These are phyloP conservation scores for Philopedon plagiatum DNA, from an alignment of 2,888 invertebrate species.

Conservation along the genomic window DNA sequence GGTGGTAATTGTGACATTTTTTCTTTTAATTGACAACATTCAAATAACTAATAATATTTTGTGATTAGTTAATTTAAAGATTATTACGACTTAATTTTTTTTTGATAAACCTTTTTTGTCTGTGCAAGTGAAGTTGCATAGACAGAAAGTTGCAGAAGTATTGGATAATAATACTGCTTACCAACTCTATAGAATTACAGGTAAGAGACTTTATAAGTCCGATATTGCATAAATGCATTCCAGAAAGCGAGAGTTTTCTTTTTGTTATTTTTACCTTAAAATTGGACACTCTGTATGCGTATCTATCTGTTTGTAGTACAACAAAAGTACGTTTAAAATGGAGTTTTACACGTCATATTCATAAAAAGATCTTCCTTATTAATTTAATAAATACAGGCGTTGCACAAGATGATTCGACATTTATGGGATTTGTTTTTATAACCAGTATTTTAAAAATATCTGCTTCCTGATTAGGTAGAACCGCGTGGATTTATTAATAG, in stretches of 20 bases:
- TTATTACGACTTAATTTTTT: too few species aligned
- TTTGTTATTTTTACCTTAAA: too few species aligned
- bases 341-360: neutral
- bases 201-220: too few species aligned
- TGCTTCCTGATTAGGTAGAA: neutral
- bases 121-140: too few species aligned
- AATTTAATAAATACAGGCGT: neutral
- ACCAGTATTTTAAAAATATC: neutral
- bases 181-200: too few species aligned
- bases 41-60: neutral
- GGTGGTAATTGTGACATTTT: neutral
- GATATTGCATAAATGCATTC: too few species aligned
- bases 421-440: neutral
- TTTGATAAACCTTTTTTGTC: too few species aligned
- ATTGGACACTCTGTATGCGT: neutral
- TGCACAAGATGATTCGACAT: conserved; percentile 3
- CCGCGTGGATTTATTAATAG: neutral
- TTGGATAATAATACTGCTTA: too few species aligned
- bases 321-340: neutral
- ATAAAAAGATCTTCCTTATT: neutral
- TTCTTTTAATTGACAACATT: neutral
- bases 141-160: too few species aligned
- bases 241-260: too few species aligned
- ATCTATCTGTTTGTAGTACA: neutral
- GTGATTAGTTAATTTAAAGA: neutral